These are phyloP conservation scores for Drosophila trapezifrons DNA, from an alignment of 1,140 invertebrate species.

Conservation along the genomic window DNA sequence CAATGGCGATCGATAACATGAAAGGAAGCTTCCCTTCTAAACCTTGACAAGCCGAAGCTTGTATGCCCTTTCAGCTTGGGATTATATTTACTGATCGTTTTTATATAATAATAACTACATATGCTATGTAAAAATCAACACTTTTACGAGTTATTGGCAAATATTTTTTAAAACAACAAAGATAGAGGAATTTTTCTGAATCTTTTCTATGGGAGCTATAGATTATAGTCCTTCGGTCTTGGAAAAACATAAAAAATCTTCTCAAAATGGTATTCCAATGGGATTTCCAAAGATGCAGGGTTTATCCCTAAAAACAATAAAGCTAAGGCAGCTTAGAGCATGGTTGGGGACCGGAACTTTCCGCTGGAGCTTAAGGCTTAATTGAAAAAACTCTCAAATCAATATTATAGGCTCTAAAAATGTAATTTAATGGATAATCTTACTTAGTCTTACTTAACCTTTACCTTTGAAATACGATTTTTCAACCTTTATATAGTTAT, in stretches of 20 bases:
- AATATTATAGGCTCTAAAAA: too few species aligned
- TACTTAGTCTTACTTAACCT: too few species aligned
- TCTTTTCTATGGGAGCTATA: too few species aligned
- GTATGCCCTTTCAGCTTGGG: background rate
- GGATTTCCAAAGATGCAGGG: too few species aligned
- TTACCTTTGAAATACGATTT: background rate
- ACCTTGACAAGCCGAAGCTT: background rate
- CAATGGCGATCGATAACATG: slow-evolving; percentile 10
- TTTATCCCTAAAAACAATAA: too few species aligned
- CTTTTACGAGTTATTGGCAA: background rate
- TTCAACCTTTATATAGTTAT: slow-evolving; percentile 28
- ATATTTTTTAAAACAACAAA: background rate
- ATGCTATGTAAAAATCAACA: background rate
- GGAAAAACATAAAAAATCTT: background rate
- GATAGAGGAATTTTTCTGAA: background rate
- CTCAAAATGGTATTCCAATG: background rate
- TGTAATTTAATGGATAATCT: too few species aligned
- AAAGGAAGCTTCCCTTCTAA: background rate
- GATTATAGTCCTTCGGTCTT: too few species aligned
- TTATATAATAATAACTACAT: rapidly evolving
- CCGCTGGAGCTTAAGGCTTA: too few species aligned
- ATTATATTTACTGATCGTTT: too few species aligned
- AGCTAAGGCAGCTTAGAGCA: too few species aligned
- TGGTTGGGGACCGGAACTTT: too few species aligned
- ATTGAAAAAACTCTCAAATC: too few species aligned